These are phyloP conservation scores for Piprites chloris DNA, from an alignment of 2,113 vertebrate species.

Conservation along the genomic window DNA sequence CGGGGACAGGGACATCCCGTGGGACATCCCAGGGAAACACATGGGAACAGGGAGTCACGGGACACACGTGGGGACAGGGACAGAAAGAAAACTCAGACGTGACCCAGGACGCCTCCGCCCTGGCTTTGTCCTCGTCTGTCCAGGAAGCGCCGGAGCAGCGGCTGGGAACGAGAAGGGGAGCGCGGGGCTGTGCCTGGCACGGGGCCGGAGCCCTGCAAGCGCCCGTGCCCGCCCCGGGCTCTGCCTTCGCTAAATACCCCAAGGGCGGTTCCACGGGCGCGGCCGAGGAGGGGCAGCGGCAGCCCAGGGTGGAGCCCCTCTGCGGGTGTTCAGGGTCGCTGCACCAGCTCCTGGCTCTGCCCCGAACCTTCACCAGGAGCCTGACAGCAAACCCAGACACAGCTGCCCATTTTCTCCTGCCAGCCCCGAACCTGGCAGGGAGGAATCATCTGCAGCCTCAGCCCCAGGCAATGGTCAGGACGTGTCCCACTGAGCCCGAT, in stretches of 20 bases:
- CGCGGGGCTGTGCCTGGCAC: fast-evolving
- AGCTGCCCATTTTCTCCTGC: not conserved
- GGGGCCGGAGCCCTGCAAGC: not conserved
- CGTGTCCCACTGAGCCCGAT: fast-evolving
- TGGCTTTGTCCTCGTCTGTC: not conserved
- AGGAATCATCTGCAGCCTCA: not conserved
- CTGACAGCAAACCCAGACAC: too few relatives aligned
- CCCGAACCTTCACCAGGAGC: not conserved
- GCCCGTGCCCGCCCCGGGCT: not conserved
- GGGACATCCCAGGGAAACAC: not conserved
- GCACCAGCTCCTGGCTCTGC: fast-evolving
- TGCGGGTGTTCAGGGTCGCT: fast-evolving
- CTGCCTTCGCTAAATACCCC: not conserved
- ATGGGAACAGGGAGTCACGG: not conserved
- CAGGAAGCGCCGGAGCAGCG: not conserved
- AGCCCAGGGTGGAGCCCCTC: too few relatives aligned
- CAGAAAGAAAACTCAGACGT: not conserved
- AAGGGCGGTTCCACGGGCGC: fast-evolving
- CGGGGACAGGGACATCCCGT: not conserved
- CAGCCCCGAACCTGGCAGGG: not conserved
- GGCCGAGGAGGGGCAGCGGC: fast-evolving
- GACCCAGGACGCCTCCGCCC: not conserved
- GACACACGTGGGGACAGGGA: not conserved
- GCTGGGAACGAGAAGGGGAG: not conserved
- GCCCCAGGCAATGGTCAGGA: not conserved